Percentiles rank a stretch among this genome's conserved stretches.
Conservation (phyloP, 2,797 vertebrate species). For the Mus spretus region DNA sequence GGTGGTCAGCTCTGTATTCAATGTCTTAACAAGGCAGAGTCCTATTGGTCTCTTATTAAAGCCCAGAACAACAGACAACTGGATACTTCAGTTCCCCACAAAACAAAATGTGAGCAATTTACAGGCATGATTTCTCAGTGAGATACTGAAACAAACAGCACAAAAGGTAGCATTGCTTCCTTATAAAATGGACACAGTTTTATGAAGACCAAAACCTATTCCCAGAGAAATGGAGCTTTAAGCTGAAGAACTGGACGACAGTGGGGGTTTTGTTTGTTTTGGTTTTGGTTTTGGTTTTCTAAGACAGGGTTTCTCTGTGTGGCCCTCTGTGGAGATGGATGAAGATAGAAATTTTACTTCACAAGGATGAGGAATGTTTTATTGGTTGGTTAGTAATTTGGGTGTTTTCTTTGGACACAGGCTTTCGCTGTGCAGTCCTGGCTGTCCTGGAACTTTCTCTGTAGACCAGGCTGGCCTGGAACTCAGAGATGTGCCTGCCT, state of each 20-base stretch:
- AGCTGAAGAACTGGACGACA: background rate
- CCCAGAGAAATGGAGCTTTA: background rate
- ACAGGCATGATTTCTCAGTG: background rate
- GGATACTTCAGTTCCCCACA: background rate
- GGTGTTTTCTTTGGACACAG: background rate
- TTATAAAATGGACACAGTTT: background rate
- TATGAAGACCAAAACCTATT: background rate
- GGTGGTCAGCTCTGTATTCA: slow-evolving; percentile 3
- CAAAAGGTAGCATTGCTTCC: background rate
- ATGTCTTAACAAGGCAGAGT: background rate
- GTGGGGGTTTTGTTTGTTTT: background rate
- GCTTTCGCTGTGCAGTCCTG: background rate
- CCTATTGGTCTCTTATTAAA: background rate
- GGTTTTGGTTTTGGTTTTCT: background rate
- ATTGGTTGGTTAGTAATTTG: background rate
- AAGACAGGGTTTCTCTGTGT: background rate
- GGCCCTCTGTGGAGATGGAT: background rate
- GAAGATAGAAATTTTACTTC: background rate
- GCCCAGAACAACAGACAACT: background rate
- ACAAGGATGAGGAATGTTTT: background rate
- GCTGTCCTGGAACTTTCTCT: background rate
- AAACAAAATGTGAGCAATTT: background rate
- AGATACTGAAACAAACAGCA: slow-evolving; percentile 1
- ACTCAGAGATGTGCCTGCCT: background rate
- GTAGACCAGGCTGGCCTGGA: background rate